These are phyloP conservation scores for Rhaphigaster nebulosa DNA, from an alignment of 2,888 invertebrate genomes.

Conservation along the genomic window DNA sequence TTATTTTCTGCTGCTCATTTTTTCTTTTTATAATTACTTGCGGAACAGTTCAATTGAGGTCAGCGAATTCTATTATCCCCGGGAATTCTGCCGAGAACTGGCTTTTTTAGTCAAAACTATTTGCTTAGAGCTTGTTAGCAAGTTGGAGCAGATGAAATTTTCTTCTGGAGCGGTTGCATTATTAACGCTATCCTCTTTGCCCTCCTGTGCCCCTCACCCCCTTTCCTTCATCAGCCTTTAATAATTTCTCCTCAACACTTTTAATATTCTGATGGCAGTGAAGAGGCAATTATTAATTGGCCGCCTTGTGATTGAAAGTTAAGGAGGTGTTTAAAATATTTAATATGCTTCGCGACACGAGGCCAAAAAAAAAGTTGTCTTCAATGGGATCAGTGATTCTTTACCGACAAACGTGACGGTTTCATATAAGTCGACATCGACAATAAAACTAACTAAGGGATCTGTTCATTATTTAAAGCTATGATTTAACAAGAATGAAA, in stretches of 20 bases:
- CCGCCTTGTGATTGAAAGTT: background rate
- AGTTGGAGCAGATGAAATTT: conserved; percentile 24
- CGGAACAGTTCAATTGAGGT: background rate
- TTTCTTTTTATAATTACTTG: background rate
- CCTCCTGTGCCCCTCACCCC: no score
- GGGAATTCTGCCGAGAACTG: background rate
- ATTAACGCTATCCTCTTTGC: background rate
- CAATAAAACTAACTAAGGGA: no score
- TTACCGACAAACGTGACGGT: background rate
- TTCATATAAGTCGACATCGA: no score
- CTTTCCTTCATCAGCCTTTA: no score
- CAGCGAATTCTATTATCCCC: background rate
- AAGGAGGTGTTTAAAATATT: background rate
- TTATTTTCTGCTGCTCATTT: background rate
- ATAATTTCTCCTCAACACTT: background rate
- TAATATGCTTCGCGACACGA: background rate
- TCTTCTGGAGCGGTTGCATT: background rate
- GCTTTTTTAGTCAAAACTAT: conserved; percentile 8
- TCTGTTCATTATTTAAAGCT: no score
- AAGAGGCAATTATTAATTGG: conserved; percentile 1
- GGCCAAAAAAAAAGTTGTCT: background rate
- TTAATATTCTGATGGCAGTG: background rate
- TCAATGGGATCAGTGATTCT: background rate
- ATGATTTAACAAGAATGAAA: no score
- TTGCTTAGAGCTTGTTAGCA: background rate